phyloP scores from a whole-genome alignment of 2,888 invertebrate species.

The Drymonia ruficornis region DNA sequence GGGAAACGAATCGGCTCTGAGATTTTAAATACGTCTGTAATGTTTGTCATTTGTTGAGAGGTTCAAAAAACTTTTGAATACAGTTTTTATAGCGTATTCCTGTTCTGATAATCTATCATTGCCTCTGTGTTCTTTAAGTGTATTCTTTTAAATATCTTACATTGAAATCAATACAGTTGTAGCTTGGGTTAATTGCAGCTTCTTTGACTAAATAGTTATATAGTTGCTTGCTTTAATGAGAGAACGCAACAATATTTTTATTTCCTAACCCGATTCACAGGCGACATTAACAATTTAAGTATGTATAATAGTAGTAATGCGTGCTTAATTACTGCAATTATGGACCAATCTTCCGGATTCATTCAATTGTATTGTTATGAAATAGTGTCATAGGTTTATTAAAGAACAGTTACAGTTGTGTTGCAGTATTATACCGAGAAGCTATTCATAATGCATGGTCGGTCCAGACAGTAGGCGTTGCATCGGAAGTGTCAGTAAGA shows the following conservation, averaged over 20 bases:
- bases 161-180: no score
- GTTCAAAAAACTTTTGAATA: not conserved
- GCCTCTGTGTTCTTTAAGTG: no score
- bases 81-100: no score
- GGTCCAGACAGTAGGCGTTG: slow-evolving; percentile 10
- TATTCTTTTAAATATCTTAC: no score
- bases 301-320: no score
- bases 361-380: not conserved
- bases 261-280: not conserved
- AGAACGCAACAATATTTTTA: not conserved
- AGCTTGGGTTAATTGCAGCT: no score
- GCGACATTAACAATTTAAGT: not conserved
- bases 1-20: slow-evolving; percentile 23
- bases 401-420: not conserved
- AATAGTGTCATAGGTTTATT: not conserved
- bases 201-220: not conserved
- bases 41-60: slow-evolving; percentile 10
- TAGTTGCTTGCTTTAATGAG: not conserved
- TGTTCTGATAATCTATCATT: no score
- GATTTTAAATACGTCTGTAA: slow-evolving; percentile 16
- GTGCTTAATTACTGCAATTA: not conserved
- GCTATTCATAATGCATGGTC: slow-evolving; percentile 14
- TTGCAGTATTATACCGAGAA: slow-evolving; percentile 12
- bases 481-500: slow-evolving; percentile 13
- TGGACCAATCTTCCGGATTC: not conserved